Base-by-base conservation (phyloP, 2,797 vertebrate genomes). In the Avahi laniger region DNA sequence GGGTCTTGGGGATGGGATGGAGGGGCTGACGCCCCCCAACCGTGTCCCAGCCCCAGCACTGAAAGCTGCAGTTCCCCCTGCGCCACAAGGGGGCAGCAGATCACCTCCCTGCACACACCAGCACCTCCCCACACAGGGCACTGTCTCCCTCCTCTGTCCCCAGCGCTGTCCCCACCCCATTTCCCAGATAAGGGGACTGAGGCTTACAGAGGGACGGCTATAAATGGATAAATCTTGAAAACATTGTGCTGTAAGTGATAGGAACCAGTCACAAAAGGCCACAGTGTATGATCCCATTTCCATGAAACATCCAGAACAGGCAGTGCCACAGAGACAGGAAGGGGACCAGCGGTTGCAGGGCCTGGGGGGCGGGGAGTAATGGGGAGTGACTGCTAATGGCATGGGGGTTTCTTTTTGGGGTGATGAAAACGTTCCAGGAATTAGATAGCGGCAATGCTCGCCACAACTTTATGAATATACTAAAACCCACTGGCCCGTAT, bases 21-120 rank as follows among this genome's bases (percentile, higher is more conserved):
- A 46, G 65, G n/a, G 20, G 5, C 11, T 52, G 46, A 93, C 80
- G 12, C 48, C 24, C 33, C 10, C 13, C 15, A 30, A 78, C 12
- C 46, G 18, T 15, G 43, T 83, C 41, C 13, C 15, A 15, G 24
- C 28, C 30, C 18, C 26, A 6, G 10, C 17, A 1, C 30, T 1
- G 46, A 54, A 26, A 57, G 14, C 24, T 80, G 94, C 95, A 93
- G 72, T 96, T 69, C 90, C 86, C 15, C 7, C 0, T 0, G 0
- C 0, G 90, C 97, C 97, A 91, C 95, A 48, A 14, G 93, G 61
- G 93, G 92, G 85, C 78, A 95, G 95, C 28, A 57, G 81, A 72
- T 75, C 15, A 5, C 91, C 89, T 90, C 10, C 52, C 43, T 67
- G 15, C 12, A 9, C 18, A 17, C 6, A 6, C 5, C 43, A 4